These are phyloP conservation scores for Mormyrops attenuatus DNA, from an alignment of 2,797 vertebrate species.

Conservation along the genomic window DNA sequence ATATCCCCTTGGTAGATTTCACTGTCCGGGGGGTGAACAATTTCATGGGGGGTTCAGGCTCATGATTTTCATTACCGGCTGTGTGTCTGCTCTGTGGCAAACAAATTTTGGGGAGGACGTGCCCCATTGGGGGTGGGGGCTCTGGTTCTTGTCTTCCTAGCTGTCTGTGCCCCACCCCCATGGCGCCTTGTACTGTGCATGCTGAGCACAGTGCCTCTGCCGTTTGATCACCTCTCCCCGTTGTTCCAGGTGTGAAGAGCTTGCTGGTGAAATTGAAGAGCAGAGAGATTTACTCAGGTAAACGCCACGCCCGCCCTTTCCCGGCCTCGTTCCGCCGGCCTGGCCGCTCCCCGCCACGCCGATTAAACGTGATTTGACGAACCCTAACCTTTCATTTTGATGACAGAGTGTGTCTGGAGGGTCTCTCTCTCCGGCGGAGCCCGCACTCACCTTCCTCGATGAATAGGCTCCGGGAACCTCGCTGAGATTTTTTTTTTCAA, in stretches of 20 bases:
- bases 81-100: not conserved
- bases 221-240: slow-evolving; percentile 54
- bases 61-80: not conserved
- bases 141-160: not conserved
- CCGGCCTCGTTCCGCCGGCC: not conserved
- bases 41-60: not conserved
- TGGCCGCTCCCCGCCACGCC: not conserved
- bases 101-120: not conserved
- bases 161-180: not conserved
- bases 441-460: not conserved
- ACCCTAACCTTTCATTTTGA: slow-evolving; percentile 45
- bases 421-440: not conserved
- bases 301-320: slow-evolving; percentile 37
- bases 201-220: not conserved
- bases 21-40: not conserved
- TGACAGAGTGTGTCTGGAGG: slow-evolving; percentile 32
- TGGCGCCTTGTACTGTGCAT: not conserved
- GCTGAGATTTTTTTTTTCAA: not conserved
- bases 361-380: slow-evolving; percentile 19
- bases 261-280: slow-evolving; percentile 69
- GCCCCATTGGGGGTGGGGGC: not conserved
- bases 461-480: not conserved
- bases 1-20: not conserved
- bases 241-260: slow-evolving; percentile 65
- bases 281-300: slow-evolving; percentile 70